These are phyloP conservation scores for Drosophila chauvacae DNA, from an alignment of 1,140 invertebrate genomes.

Conservation along the genomic window DNA sequence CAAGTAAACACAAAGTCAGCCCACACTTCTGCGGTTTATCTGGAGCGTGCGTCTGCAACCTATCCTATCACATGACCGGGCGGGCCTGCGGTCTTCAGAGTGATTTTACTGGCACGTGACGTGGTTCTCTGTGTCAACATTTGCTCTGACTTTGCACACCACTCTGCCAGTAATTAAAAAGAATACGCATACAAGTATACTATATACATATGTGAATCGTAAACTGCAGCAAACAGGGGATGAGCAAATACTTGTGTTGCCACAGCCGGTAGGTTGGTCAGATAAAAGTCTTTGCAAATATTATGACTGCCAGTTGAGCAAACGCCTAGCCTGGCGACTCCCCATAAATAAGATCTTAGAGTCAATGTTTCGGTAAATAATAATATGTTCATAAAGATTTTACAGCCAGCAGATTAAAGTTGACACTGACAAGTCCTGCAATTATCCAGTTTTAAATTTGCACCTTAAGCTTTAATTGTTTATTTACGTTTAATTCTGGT, in stretches of 20 bases:
- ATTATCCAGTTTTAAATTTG: constrained; percentile 7
- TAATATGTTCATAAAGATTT: constrained; percentile 3
- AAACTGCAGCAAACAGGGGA: constrained; percentile 54
- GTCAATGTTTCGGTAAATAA: constrained; percentile 33
- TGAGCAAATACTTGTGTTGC: constrained; percentile 55
- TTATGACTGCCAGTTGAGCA: constrained; percentile 42
- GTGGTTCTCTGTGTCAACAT: constrained; percentile 50
- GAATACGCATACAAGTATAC: constrained; percentile 12
- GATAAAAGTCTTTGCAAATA: constrained; percentile 55
- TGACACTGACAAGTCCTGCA: constrained; percentile 15
- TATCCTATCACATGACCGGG: constrained; percentile 69
- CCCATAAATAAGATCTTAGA: constrained; percentile 16
- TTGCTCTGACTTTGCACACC: constrained; percentile 50
- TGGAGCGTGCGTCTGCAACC: constrained; percentile 52
- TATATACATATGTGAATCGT: constrained; percentile 9
- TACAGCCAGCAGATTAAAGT: not conserved
- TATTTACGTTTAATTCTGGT: not conserved
- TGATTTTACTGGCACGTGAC: constrained; percentile 72
- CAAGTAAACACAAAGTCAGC: constrained; percentile 4
- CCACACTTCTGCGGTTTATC: constrained; percentile 58
- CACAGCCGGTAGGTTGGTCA: constrained; percentile 64
- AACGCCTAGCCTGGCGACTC: constrained; percentile 11
- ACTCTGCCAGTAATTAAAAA: constrained; percentile 64
- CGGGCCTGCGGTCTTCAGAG: constrained; percentile 40
- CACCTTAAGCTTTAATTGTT: not conserved